phyloP scores from a whole-genome alignment of 2,888 invertebrate species.

The Machimus atricapillus region DNA sequence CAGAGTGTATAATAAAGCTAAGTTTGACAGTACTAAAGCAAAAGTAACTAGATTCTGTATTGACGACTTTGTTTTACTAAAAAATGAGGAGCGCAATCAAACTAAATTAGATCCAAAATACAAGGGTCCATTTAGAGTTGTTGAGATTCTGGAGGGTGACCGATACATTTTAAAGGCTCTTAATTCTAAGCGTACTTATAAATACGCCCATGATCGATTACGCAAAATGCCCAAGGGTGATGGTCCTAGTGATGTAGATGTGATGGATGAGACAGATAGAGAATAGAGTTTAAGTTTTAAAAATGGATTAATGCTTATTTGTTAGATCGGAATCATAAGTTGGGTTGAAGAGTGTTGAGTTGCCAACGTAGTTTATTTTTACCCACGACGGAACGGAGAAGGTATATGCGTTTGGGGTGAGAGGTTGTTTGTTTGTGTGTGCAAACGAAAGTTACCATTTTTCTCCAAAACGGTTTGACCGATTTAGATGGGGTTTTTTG shows the following conservation, averaged over 20 bases:
- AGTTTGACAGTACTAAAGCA: background rate
- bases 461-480: no score
- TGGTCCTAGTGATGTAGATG: background rate
- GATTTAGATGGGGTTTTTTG: no score
- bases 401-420: no score
- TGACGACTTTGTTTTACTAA: background rate
- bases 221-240: background rate
- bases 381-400: no score
- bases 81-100: background rate
- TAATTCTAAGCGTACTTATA: background rate
- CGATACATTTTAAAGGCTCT: background rate
- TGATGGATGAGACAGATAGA: no score
- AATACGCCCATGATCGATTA: background rate
- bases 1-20: background rate
- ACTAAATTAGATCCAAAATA: background rate
- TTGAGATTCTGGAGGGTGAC: background rate
- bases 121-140: background rate
- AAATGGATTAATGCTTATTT: no score
- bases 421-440: no score
- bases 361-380: no score
- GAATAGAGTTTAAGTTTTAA: no score
- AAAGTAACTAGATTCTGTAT: background rate
- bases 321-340: no score
- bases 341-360: no score
- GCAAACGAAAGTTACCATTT: no score